These are phyloP conservation scores for Elymnias hypermnestra DNA, from an alignment of 1,140 invertebrate species.

Conservation along the genomic window DNA sequence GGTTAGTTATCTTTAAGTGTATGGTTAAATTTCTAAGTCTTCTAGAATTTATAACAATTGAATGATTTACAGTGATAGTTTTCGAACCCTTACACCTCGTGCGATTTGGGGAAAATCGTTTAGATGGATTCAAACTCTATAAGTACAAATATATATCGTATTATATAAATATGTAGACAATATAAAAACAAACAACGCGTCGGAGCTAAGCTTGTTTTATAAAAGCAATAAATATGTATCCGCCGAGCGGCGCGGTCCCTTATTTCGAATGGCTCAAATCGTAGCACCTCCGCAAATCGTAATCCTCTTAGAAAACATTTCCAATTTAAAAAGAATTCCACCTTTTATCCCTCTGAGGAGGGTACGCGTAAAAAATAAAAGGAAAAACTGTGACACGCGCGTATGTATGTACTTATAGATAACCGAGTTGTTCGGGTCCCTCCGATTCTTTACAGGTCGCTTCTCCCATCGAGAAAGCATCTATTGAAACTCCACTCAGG, in stretches of 20 bases:
- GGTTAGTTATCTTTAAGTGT: too few relatives aligned
- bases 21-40: too few relatives aligned
- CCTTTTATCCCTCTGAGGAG: slow-evolving; percentile 64
- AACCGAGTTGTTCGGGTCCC: slow-evolving; percentile 46
- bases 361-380: slow-evolving; percentile 70
- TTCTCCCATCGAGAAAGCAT: slow-evolving; percentile 71
- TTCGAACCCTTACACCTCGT: too few relatives aligned
- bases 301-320: slow-evolving; percentile 76
- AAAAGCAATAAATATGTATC: slow-evolving; percentile 21
- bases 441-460: slow-evolving; percentile 69
- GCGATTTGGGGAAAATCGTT: too few relatives aligned
- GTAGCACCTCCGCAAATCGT: slow-evolving; percentile 69
- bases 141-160: too few relatives aligned
- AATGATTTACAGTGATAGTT: too few relatives aligned
- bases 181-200: too few relatives aligned
- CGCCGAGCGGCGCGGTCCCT: slow-evolving; percentile 43
- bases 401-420: slow-evolving; percentile 34
- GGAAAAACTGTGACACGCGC: slow-evolving; percentile 63
- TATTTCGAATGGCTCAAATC: slow-evolving; percentile 50
- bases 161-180: too few relatives aligned
- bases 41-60: too few relatives aligned
- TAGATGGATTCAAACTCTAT: too few relatives aligned
- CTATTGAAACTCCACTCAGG: slow-evolving; percentile 75
- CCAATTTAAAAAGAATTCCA: slow-evolving; percentile 75
- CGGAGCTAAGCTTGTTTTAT: slow-evolving; percentile 15